Evolutionary conservation across 2,113 vertebrate genomes (phyloP).

Genomic region (Acanthisitta chloris): DNA sequence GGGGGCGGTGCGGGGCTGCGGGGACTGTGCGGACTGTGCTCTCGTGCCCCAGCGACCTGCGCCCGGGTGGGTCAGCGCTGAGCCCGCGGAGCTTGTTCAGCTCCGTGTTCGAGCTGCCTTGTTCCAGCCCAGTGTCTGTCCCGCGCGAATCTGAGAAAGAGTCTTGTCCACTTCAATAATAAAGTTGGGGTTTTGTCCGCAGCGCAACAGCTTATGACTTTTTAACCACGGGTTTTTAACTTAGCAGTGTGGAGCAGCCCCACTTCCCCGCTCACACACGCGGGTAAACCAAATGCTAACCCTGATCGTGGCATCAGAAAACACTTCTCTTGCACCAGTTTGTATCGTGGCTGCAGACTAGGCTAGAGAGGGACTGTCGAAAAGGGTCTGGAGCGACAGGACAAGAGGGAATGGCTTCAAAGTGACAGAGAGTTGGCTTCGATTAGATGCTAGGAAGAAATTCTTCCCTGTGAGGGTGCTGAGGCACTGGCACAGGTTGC

Average conservation of each 20-base stretch:
- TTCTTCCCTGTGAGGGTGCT: fast-evolving
- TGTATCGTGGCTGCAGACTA: not conserved
- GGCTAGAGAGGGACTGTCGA: not conserved
- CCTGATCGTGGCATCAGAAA: fast-evolving
- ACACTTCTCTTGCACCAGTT: fast-evolving
- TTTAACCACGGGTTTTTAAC: not conserved
- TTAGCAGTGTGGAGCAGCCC: fast-evolving
- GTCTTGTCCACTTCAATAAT: too few species aligned
- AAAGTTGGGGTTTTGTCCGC: fast-evolving
- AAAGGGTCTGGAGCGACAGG: not conserved
- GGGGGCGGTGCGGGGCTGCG: too few species aligned
- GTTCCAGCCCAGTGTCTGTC: too few species aligned
- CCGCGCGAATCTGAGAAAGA: too few species aligned
- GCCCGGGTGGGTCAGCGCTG: too few species aligned
- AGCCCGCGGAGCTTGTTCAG: too few species aligned
- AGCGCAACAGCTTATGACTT: fast-evolving
- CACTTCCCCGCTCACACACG: fast-evolving
- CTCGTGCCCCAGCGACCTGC: too few species aligned
- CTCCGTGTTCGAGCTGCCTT: too few species aligned
- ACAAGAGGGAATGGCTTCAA: not conserved
- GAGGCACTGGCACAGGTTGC: not conserved
- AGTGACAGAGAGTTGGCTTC: not conserved
- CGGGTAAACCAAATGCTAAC: not conserved
- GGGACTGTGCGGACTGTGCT: too few species aligned
- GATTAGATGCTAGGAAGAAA: not conserved